Conservation (phyloP, 2,797 vertebrate genomes). For the Acridotheres tristis region DNA sequence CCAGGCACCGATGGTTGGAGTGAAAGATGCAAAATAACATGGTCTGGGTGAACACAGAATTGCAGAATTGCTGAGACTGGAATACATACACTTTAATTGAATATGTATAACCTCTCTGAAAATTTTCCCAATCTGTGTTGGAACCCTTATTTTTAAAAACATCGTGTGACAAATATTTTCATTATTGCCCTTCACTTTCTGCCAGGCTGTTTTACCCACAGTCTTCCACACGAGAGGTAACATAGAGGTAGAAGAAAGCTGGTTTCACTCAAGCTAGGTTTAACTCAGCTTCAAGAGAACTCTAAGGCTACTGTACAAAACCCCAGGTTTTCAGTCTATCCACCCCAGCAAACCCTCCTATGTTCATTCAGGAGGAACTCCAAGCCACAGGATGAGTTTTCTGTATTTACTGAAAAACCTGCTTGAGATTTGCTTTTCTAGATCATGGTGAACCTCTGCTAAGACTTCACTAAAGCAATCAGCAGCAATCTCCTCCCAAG, state of each 20-base stretch:
- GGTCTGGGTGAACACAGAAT: neutral
- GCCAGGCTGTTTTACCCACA: neutral
- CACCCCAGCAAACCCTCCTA: neutral
- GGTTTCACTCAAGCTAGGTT: neutral
- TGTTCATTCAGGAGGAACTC: neutral
- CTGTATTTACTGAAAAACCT: neutral
- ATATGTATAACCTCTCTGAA: neutral
- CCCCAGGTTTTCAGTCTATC: neutral
- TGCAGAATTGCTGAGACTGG: neutral
- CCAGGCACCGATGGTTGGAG: neutral
- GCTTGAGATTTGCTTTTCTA: neutral
- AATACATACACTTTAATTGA: neutral
- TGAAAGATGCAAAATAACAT: neutral
- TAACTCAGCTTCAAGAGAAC: neutral
- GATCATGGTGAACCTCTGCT: neutral
- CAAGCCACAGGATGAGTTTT: neutral
- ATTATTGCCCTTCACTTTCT: neutral
- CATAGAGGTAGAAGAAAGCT: neutral
- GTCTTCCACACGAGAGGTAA: neutral
- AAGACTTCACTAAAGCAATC: neutral
- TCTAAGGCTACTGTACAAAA: neutral
- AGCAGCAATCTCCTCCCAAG: neutral
- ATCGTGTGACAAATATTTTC: neutral
- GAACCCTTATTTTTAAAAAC: conserved; percentile 9
- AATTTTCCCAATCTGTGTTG: neutral